Conservation (phyloP, 53 echinoderm and acorn worm genomes). For the Holothuria scabra region DNA sequence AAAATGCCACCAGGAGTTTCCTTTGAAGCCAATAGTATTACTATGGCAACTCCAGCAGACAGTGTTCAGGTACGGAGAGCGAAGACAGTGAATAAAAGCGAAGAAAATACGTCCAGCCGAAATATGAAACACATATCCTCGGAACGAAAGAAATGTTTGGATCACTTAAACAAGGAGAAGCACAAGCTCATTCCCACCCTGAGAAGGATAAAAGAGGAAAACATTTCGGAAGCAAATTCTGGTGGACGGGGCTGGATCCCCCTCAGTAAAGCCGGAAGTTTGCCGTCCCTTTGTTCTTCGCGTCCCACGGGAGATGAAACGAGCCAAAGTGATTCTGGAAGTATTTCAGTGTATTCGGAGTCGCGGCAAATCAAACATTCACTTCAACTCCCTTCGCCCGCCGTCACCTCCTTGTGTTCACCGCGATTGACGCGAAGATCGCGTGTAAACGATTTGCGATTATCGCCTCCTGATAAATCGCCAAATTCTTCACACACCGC, state of each 20-base stretch:
- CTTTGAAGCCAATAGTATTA: too few species aligned
- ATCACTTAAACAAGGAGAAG: not conserved
- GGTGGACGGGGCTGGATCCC: not conserved
- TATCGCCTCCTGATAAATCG: not conserved
- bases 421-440: constrained; percentile 8
- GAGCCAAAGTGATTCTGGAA: not conserved
- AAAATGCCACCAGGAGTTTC: too few species aligned
- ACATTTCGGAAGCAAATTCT: not conserved
- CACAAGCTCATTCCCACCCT: not conserved
- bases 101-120: not conserved
- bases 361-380: not conserved
- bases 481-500: not conserved
- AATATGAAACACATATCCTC: not conserved
- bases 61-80: constrained; percentile 16
- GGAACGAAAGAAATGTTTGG: not conserved
- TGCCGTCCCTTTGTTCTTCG: not conserved
- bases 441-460: not conserved
- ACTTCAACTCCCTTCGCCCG: not conserved
- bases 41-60: not conserved
- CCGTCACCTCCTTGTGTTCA: not conserved
- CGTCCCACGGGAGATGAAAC: not conserved
- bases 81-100: constrained; percentile 6
- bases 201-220: constrained; percentile 4
- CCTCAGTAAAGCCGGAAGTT: constrained; percentile 2
- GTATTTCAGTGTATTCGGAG: constrained; percentile 14